Conservation (phyloP, 2,113 vertebrate species). For the Caracal caracal region DNA sequence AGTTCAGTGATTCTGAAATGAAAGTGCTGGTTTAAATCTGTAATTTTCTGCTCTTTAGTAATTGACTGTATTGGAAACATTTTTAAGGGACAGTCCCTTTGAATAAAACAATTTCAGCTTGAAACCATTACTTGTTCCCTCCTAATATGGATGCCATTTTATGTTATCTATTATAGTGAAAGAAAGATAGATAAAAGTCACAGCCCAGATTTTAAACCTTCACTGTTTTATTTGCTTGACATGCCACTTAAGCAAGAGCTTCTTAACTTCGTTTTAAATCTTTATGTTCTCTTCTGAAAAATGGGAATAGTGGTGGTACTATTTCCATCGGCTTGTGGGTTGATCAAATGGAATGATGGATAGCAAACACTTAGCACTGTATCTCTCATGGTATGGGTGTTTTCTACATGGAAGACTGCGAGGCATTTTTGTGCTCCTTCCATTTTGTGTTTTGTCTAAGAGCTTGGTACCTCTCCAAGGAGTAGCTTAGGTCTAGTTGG, state of each 20-base stretch:
- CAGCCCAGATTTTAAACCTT: background rate
- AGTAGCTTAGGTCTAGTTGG: slow-evolving; percentile 6
- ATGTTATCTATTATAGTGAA: background rate
- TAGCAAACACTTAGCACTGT: background rate
- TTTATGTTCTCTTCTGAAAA: background rate
- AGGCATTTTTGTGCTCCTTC: background rate
- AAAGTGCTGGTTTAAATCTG: background rate
- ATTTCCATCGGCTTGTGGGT: background rate
- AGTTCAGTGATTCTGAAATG: background rate
- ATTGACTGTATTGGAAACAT: background rate
- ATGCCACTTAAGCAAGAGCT: background rate
- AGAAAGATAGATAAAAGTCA: background rate
- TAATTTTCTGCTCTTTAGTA: background rate
- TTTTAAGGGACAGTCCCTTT: background rate
- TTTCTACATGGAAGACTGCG: rapidly evolving
- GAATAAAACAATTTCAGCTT: background rate
- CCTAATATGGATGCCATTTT: background rate
- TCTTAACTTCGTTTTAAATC: background rate
- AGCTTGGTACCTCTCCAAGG: background rate
- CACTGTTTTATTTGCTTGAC: background rate
- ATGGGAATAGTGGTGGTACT: no score
- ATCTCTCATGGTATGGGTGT: background rate
- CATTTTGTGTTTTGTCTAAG: background rate
- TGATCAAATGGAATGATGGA: background rate
- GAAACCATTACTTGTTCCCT: background rate